Conservation (phyloP, 2,797 vertebrate species). For the Coccyzus lansbergi region DNA sequence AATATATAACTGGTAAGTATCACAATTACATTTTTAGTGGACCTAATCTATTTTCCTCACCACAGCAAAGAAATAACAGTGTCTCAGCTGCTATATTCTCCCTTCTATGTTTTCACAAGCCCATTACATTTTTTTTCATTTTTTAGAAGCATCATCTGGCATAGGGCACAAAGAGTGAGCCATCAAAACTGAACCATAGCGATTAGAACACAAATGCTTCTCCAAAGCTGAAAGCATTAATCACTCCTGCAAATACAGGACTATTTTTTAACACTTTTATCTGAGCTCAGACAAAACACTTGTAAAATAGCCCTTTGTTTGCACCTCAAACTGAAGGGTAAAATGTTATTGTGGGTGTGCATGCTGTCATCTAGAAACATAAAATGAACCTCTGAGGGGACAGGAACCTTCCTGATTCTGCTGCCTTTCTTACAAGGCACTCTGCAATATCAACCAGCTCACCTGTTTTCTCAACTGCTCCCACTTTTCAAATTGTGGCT, state of each 20-base stretch:
- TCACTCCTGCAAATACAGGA: neutral
- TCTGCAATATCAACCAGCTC: neutral
- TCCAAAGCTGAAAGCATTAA: slow-evolving; percentile 6
- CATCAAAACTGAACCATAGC: neutral
- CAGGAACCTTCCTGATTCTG: neutral
- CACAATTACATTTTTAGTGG: neutral
- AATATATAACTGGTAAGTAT: neutral
- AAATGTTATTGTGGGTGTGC: neutral
- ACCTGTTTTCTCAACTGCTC: neutral
- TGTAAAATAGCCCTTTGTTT: neutral
- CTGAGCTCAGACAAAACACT: neutral
- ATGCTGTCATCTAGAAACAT: neutral
- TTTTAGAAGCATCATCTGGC: neutral
- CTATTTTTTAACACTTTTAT: slow-evolving; percentile 1
- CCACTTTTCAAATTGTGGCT: neutral
- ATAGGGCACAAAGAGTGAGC: neutral
- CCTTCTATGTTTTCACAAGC: neutral
- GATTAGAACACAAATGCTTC: neutral
- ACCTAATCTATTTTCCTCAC: neutral
- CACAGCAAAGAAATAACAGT: neutral
- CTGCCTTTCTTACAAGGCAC: neutral
- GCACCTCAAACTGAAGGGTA: neutral
- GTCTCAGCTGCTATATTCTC: neutral
- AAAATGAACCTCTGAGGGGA: neutral
- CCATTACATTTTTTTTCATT: neutral